These are phyloP conservation scores for Anomalospiza imberbis DNA, from an alignment of 2,797 vertebrate genomes.

Conservation along the genomic window DNA sequence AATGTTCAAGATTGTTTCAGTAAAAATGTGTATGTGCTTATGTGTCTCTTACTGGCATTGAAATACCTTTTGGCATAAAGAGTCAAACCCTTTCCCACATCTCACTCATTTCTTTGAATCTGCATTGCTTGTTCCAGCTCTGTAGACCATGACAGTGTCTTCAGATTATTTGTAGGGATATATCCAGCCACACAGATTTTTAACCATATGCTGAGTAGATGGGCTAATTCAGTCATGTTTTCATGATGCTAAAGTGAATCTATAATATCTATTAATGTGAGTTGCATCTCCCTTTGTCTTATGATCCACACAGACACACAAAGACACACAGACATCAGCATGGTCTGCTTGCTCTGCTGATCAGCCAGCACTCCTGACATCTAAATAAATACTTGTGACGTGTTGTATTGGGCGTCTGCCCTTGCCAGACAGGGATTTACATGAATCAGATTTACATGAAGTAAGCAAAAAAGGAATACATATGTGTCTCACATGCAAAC, in stretches of 20 bases:
- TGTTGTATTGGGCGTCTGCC: neutral
- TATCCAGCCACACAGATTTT: neutral
- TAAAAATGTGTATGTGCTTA: neutral
- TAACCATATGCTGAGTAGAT: neutral
- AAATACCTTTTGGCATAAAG: neutral
- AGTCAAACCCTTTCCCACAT: neutral
- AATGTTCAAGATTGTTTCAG: neutral
- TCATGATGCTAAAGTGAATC: neutral
- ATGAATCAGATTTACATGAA: neutral
- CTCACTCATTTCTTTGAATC: neutral
- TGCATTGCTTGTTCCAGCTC: neutral
- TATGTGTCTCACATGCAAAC: neutral
- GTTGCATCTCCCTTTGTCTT: neutral
- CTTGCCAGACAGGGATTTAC: neutral
- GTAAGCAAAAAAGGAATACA: neutral
- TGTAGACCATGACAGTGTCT: neutral
- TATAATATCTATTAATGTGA: neutral
- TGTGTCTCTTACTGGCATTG: neutral
- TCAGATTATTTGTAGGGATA: neutral
- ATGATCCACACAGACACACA: fast-evolving
- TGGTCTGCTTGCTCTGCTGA: neutral
- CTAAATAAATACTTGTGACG: neutral
- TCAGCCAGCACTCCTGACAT: neutral
- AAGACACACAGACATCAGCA: neutral
- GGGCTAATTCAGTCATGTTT: neutral